phyloP scores from a whole-genome alignment of 2,888 invertebrate species.

The Oasisia sp. region DNA sequence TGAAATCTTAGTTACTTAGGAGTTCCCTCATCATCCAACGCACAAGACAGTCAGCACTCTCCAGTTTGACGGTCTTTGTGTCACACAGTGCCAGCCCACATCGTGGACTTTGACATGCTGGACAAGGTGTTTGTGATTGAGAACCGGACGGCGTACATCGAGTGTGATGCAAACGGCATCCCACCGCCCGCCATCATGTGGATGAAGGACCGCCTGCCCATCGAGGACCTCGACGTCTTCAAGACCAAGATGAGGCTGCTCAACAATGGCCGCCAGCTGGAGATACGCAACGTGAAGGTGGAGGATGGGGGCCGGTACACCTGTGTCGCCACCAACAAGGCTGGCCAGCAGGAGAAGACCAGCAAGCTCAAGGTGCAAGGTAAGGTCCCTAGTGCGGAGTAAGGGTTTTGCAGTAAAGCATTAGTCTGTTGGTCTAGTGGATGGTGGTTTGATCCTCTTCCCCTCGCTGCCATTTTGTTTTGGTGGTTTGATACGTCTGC shows the following conservation, averaged over 20 bases:
- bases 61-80: neutral
- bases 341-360: conserved; percentile 65
- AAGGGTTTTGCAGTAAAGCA: too few relatives aligned
- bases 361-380: conserved; percentile 64
- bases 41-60: neutral
- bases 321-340: conserved; percentile 67
- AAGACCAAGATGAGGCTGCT: conserved; percentile 54
- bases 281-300: conserved; percentile 48
- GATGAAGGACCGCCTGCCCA: conserved; percentile 51
- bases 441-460: too few relatives aligned
- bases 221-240: conserved; percentile 54
- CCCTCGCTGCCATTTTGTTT: too few relatives aligned
- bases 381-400: conserved; percentile 33
- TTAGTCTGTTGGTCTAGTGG: too few relatives aligned
- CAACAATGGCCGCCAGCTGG: conserved; percentile 56
- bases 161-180: conserved; percentile 62
- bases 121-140: conserved; percentile 57
- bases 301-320: conserved; percentile 66
- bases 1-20: neutral
- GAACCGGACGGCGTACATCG: conserved; percentile 60
- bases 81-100: conserved; percentile 41
- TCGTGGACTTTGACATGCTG: conserved; percentile 22
- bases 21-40: too few relatives aligned
- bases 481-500: too few relatives aligned
- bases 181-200: conserved; percentile 66